phyloP scores from a whole-genome alignment of 2,113 vertebrate genomes.

The Triplophysa dalaica region DNA sequence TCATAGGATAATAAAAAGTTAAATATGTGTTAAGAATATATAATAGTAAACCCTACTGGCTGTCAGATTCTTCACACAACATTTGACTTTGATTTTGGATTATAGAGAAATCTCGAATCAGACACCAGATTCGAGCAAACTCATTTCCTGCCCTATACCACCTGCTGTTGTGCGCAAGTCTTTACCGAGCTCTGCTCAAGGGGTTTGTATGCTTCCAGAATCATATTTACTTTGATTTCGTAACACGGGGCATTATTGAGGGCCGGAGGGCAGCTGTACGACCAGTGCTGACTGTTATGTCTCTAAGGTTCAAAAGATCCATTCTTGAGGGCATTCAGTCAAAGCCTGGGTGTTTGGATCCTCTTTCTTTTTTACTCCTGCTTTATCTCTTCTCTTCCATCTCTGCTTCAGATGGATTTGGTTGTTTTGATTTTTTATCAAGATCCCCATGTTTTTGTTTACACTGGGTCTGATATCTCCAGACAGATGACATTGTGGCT shows the following conservation, averaged over 20 bases:
- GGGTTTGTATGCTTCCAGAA: conserved; percentile 9
- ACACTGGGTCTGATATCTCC: not conserved
- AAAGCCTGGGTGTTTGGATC: not conserved
- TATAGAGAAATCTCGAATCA: not conserved
- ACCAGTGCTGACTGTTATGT: conserved; percentile 7
- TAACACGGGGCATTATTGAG: not conserved
- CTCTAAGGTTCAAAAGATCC: not conserved
- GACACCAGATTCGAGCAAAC: not conserved
- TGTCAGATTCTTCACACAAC: not conserved
- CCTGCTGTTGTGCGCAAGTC: conserved; percentile 9
- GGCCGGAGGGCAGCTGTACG: not conserved
- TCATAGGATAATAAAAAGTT: too few relatives aligned
- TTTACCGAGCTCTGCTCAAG: conserved; percentile 9
- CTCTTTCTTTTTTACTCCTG: not conserved
- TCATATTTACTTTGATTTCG: conserved; percentile 19
- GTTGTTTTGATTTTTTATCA: not conserved
- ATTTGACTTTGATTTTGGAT: conserved; percentile 1
- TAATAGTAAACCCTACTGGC: not conserved
- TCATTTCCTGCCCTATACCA: conserved; percentile 7
- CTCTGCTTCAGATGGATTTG: not conserved
- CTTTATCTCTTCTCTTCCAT: not conserved
- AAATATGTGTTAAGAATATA: too few relatives aligned
- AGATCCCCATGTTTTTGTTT: not conserved
- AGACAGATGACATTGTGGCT: not conserved
- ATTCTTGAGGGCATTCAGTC: conserved; percentile 11